Conservation (phyloP, 2,797 vertebrate species). For the Sus cebifrons region DNA sequence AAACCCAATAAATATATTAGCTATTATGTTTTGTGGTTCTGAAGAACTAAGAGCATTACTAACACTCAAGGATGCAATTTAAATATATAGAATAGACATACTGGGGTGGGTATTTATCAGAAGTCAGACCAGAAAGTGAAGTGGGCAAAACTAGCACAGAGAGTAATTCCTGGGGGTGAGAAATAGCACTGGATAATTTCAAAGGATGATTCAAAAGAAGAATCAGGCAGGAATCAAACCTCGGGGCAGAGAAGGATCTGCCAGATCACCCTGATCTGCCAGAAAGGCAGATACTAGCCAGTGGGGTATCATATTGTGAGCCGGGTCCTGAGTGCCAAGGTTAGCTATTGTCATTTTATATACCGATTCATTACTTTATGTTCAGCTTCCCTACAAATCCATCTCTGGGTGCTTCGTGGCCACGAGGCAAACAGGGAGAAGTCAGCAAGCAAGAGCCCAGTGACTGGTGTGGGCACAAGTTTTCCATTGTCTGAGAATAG, state of each 20-base stretch:
- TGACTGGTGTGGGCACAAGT: neutral
- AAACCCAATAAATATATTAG: neutral
- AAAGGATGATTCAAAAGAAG: neutral
- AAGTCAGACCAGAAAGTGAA: neutral
- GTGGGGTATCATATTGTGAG: neutral
- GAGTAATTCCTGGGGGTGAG: neutral
- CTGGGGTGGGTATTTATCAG: neutral
- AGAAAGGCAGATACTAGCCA: neutral
- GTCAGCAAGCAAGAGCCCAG: neutral
- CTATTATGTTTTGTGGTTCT: conserved; percentile 40
- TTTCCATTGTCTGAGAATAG: conserved; percentile 2
- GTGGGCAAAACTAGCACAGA: neutral
- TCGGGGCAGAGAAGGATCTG: neutral
- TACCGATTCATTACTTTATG: neutral
- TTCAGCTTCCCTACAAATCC: neutral
- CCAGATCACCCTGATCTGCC: neutral
- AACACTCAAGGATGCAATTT: neutral
- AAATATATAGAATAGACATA: neutral
- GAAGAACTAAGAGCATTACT: conserved; percentile 30
- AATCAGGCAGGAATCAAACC: neutral
- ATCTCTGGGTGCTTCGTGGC: neutral
- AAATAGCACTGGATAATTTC: neutral
- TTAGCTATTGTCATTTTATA: neutral
- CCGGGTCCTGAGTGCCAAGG: neutral
- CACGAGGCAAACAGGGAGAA: neutral